Base-by-base conservation (phyloP, 2,113 vertebrate species). In the Cercocebus atys region DNA sequence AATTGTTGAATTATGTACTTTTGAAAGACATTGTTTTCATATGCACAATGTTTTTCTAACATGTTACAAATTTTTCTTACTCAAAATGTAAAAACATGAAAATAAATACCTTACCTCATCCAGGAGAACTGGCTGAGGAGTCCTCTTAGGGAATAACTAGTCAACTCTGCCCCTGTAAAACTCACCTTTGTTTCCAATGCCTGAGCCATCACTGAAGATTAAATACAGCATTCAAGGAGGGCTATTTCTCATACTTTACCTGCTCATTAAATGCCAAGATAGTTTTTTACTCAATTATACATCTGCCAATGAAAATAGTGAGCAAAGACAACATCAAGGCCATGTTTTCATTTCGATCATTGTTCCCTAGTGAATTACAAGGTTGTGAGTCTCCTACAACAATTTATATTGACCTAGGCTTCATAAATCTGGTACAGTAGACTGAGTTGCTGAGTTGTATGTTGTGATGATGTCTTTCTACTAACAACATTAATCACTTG, bases 281-380 rank as follows among this genome's bases (percentile, higher is more conserved):
- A 95, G 79, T 89, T 88, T 97, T 93, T 97, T 72, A 96, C 59
- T 88, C 80, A 73, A 66, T 83, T 96, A 94, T 68, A 40, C 0
- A 55, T n/a, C 93, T 98, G 94, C 52, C 95, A 64, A 59, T 3
- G 78, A 82, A 70, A 94, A 86, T 75, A 82, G 91, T 83, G 93
- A 96, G 87, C 68, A 94, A 92, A 93, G 79, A 83, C 84, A 97
- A 72, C 73, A 72, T 64, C 55, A 45, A 95, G 97, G 92, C 94
- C 80, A 6, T 50, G 55, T n/a, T 97, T 93, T 96, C 40, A 55
- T 93, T 96, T 86, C 14, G 0, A 57, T 87, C 64, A 30, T 92
- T 38, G 55, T 27, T 84, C 45, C 52, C 84, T 18, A 7, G 94
- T 27, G 93, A 94, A 91, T 93, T 47, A 95, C 94, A 95, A 88